These are phyloP conservation scores for Acrocyrtus sp. DNA, from an alignment of 2,888 invertebrate genomes.

Conservation along the genomic window DNA sequence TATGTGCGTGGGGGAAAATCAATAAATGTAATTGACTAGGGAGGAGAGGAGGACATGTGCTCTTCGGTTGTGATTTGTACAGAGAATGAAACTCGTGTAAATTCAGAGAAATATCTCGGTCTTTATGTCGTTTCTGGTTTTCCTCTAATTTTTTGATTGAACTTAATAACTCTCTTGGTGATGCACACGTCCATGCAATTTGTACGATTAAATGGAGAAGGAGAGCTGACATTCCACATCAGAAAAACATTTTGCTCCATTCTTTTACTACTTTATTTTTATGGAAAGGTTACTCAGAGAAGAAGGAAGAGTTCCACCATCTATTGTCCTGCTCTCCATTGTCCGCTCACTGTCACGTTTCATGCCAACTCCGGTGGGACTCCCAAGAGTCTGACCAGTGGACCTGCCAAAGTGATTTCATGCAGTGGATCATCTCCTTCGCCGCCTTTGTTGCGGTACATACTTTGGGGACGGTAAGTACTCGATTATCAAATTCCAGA, in stretches of 20 bases:
- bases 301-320: constrained; percentile 37
- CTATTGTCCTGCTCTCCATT: constrained; percentile 62
- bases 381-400: constrained; percentile 56
- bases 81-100: background rate
- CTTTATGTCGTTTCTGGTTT: no score
- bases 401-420: constrained; percentile 57
- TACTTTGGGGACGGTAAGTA: constrained; percentile 61
- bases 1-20: no score
- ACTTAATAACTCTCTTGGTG: background rate
- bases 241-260: no score
- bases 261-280: no score
- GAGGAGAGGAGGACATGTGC: no score
- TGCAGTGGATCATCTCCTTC: constrained; percentile 60
- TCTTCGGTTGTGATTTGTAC: background rate
- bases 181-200: background rate
- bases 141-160: background rate
- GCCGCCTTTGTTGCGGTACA: constrained; percentile 59
- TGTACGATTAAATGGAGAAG: background rate
- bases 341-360: constrained; percentile 60
- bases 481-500: no score
- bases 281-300: constrained; percentile 52
- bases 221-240: no score
- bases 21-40: background rate
- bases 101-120: no score
- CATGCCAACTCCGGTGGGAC: constrained; percentile 59